phyloP scores from a whole-genome alignment of 2,113 vertebrate species.

The Perccottus glenii region DNA sequence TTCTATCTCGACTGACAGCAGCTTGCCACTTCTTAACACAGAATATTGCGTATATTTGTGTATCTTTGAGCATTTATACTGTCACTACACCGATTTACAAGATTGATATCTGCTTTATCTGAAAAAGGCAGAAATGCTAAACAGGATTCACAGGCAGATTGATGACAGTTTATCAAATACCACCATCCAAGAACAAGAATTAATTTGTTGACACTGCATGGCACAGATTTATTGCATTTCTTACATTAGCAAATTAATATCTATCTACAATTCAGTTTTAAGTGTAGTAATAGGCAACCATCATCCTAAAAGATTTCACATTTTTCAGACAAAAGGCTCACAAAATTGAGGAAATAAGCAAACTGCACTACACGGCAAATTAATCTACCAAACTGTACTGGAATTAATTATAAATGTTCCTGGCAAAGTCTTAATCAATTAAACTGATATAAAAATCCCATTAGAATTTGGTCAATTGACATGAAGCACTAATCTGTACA shows the following conservation, averaged over 20 bases:
- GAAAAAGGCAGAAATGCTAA: conserved; percentile 22
- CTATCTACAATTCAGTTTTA: no score
- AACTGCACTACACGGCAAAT: no score
- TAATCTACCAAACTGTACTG: no score
- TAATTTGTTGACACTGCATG: not conserved
- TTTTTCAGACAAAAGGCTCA: no score
- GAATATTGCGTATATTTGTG: not conserved
- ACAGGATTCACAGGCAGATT: conserved; percentile 23
- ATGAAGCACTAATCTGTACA: not conserved
- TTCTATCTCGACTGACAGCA: conserved; percentile 15
- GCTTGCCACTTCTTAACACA: conserved; percentile 10
- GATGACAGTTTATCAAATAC: conserved; percentile 24
- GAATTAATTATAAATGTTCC: no score
- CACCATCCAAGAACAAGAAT: conserved; percentile 32
- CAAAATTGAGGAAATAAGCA: no score
- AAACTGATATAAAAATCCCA: no score
- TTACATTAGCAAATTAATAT: no score
- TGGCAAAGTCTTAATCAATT: no score
- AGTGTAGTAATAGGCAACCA: no score
- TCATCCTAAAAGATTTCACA: no score
- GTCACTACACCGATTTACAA: conserved; percentile 17
- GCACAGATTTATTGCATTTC: conserved; percentile 14
- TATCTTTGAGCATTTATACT: not conserved
- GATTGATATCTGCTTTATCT: conserved; percentile 19
- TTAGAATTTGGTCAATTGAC: no score